A percentile compares a stretch with the other conserved stretches of the same genome.
Conservation (phyloP, 1,140 invertebrate species). For the Drosophila seguyi region DNA sequence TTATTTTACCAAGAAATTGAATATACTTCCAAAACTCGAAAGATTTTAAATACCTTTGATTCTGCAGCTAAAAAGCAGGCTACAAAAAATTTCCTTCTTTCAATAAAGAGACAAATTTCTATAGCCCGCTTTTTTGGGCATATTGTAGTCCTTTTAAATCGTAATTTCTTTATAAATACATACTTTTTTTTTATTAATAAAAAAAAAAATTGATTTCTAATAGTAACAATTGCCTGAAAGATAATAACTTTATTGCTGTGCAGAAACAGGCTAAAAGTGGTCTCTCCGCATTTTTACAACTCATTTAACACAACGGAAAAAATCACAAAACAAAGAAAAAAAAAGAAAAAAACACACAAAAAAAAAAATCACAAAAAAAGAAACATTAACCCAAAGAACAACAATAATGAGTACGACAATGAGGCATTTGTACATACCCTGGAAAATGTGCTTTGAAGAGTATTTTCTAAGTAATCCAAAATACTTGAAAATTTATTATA, state of each 20-base stretch:
- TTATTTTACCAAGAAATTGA: no score
- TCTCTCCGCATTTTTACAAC: slow-evolving; percentile 73
- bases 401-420: slow-evolving; percentile 46
- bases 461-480: not conserved
- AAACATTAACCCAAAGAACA: slow-evolving; percentile 46
- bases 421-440: slow-evolving; percentile 5
- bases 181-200: no score
- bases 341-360: not conserved
- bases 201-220: slow-evolving; percentile 1
- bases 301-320: slow-evolving; percentile 62
- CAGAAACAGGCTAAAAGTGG: slow-evolving; percentile 18
- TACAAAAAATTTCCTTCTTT: no score
- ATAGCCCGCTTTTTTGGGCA: no score
- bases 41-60: no score
- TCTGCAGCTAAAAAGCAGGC: no score
- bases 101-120: no score
- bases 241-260: not conserved
- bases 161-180: no score
- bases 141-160: no score
- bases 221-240: not conserved
- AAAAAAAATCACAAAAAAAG: not conserved
- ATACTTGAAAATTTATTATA: no score
- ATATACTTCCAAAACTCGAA: no score
- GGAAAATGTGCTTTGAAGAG: not conserved
- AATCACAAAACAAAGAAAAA: not conserved